Evolutionary conservation across 2,888 invertebrate genomes (phyloP).

Genomic region (Eretmocerus hayati): DNA sequence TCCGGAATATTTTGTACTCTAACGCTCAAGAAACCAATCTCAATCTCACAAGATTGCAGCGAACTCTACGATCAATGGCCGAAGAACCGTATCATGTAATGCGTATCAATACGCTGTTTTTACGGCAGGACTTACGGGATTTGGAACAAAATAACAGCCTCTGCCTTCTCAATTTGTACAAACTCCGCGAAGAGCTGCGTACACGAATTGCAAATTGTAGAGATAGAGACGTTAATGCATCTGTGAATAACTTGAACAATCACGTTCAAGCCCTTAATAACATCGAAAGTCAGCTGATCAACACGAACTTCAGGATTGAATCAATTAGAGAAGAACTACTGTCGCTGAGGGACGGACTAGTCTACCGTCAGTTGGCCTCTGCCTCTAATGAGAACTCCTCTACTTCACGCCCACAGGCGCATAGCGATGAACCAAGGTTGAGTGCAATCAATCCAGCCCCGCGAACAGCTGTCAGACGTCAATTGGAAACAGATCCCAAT

Average conservation of each 20-base stretch:
- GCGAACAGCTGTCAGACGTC: slow-evolving; percentile 6
- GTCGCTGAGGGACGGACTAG: slow-evolving; percentile 20
- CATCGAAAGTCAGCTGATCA: slow-evolving; percentile 26
- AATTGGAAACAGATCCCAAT: slow-evolving; percentile 20
- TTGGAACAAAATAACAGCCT: slow-evolving; percentile 24
- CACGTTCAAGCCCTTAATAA: slow-evolving; percentile 28
- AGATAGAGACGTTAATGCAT: slow-evolving; percentile 9
- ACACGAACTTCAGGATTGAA: slow-evolving; percentile 25
- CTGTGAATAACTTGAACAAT: slow-evolving; percentile 23
- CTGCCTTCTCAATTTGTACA: slow-evolving; percentile 25
- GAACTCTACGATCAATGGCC: slow-evolving; percentile 22
- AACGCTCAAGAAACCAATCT: slow-evolving; percentile 24
- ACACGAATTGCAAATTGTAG: slow-evolving; percentile 10
- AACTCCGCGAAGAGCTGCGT: slow-evolving; percentile 25
- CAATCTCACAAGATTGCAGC: slow-evolving; percentile 24
- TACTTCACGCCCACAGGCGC: not conserved
- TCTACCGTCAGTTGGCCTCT: not conserved
- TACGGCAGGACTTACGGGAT: slow-evolving; percentile 24
- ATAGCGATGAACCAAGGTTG: not conserved
- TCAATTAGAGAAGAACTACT: slow-evolving; percentile 21
- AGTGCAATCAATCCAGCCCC: not conserved
- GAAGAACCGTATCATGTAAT: slow-evolving; percentile 21
- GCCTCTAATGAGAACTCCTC: not conserved
- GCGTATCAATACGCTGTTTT: slow-evolving; percentile 13
- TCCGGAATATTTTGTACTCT: slow-evolving; percentile 26